Percentiles rank a stretch among this genome's conserved stretches.
Evolutionary conservation across 2,797 vertebrate genomes (phyloP).

Genomic region (Chelmon rostratus): DNA sequence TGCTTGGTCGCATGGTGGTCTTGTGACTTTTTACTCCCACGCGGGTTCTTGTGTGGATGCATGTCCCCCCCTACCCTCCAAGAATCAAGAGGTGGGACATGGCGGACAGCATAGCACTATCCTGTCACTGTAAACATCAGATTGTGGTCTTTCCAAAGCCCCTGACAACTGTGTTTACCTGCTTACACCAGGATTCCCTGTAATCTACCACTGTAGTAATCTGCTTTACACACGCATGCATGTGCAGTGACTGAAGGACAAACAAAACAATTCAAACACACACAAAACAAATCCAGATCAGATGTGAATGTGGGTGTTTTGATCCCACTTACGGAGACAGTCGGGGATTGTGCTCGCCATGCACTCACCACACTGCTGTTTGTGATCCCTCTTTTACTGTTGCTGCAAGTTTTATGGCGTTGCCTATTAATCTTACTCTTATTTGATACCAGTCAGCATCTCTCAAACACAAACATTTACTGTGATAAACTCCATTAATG

Average conservation of each 20-base stretch:
- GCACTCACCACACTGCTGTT: too few relatives aligned
- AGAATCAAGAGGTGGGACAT: neutral
- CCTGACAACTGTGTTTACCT: slow-evolving; percentile 8
- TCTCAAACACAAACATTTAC: slow-evolving; percentile 1
- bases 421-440: neutral
- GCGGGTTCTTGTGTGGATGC: slow-evolving; percentile 6
- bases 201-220: neutral
- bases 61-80: neutral
- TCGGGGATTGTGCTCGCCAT: slow-evolving; percentile 6
- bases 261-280: neutral
- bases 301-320: neutral
- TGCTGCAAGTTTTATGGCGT: neutral
- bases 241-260: neutral
- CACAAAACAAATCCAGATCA: neutral
- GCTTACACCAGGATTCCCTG: neutral
- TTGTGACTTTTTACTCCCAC: slow-evolving; percentile 62
- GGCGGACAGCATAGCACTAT: slow-evolving; percentile 13
- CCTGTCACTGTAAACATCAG: slow-evolving; percentile 7
- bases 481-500: neutral
- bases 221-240: neutral
- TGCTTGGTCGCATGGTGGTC: slow-evolving; percentile 56
- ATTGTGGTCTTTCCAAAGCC: slow-evolving; percentile 4
- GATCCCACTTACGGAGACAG: slow-evolving; percentile 1
- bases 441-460: neutral
- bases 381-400: neutral